Percentiles rank a stretch among this genome's conserved stretches.
Evolutionary conservation across 2,888 invertebrate species (phyloP).

Genomic region (Osmoderma eremita): DNA sequence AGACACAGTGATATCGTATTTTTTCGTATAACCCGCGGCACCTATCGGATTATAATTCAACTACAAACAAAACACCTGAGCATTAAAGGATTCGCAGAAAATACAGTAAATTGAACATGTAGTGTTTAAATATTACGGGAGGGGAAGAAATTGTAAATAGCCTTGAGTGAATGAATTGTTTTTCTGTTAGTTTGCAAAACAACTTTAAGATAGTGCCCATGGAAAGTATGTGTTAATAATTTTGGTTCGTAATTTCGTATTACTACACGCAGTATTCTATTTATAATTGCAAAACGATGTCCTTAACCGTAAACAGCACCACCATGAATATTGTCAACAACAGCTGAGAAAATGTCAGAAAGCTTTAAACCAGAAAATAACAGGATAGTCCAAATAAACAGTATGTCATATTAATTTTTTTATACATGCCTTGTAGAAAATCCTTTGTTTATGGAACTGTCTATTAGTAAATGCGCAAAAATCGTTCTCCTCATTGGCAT

Average conservation of each 20-base stretch:
- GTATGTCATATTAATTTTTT: slow-evolving; percentile 48
- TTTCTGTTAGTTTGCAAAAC: slow-evolving; percentile 52
- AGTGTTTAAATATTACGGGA: slow-evolving; percentile 21
- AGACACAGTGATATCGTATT: too few species aligned
- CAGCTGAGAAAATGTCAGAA: slow-evolving; percentile 62
- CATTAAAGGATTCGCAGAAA: not conserved
- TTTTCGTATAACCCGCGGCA: not conserved
- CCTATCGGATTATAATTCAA: not conserved
- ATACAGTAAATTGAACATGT: slow-evolving; percentile 18
- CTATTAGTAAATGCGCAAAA: slow-evolving; percentile 22
- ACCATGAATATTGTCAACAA: slow-evolving; percentile 48
- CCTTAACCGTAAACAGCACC: slow-evolving; percentile 26
- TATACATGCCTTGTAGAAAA: slow-evolving; percentile 35
- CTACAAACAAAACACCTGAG: slow-evolving; percentile 7
- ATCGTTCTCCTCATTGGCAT: slow-evolving; percentile 23
- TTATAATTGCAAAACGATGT: slow-evolving; percentile 19
- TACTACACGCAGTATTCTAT: slow-evolving; percentile 31
- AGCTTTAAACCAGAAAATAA: slow-evolving; percentile 56
- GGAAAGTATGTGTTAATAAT: slow-evolving; percentile 51
- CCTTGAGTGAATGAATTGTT: slow-evolving; percentile 49
- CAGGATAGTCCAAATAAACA: slow-evolving; percentile 54
- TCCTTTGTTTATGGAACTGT: slow-evolving; percentile 40
- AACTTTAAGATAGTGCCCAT: slow-evolving; percentile 55
- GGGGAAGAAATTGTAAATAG: slow-evolving; percentile 41
- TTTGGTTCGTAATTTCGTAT: slow-evolving; percentile 43